Evolutionary conservation across 2,797 vertebrate genomes (phyloP), one percentile per base, ranked within the genome.

Genomic region (Phalloptychus januarius): DNA sequence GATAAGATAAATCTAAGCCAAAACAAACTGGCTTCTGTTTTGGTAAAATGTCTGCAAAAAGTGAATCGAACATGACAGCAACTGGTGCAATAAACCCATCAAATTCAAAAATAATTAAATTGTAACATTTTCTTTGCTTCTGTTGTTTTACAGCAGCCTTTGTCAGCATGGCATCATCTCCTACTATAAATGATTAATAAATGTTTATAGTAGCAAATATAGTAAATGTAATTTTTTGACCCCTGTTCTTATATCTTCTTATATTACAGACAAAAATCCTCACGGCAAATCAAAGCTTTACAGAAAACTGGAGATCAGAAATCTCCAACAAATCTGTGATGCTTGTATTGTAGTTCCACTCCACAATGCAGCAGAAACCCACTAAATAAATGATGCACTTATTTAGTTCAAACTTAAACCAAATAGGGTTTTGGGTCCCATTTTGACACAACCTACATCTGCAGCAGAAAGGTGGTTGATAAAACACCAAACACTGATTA

Each of bases 371-470:
- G 23, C 15, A 28, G 5, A 44, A 70, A 70, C 23, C 63, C 18
- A 16, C 18, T 11, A 63, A 40, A 11, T 67, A 69, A 42, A 65
- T 20, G 7, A 15, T 2, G 20, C 33, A 48, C 33, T 31, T 16
- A 0, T 71, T 78, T 65, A 36, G 72, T 58, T 63, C 20, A 70
- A 42, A 45, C 20, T 70, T 50, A 1, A 23, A 46, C 67, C 72
- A 13, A 71, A 50, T 20, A 79, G 1, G 31, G 5, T 71, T 58
- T 56, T 71, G 16, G 71, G 52, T 52, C 46, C 54, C 8, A 45
- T 58, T 80, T 44, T 54, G 28, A 72, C 58, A 72, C 36, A 40
- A 50, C 42, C 58, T 75, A 46, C 72, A 76, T 71, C 73, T 82
- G 58, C 6, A 50, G 65, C 25, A 74, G 69, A 85, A 28, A n/a